Base-by-base conservation (phyloP, 2,797 vertebrate genomes). In the Peromyscus eremicus region DNA sequence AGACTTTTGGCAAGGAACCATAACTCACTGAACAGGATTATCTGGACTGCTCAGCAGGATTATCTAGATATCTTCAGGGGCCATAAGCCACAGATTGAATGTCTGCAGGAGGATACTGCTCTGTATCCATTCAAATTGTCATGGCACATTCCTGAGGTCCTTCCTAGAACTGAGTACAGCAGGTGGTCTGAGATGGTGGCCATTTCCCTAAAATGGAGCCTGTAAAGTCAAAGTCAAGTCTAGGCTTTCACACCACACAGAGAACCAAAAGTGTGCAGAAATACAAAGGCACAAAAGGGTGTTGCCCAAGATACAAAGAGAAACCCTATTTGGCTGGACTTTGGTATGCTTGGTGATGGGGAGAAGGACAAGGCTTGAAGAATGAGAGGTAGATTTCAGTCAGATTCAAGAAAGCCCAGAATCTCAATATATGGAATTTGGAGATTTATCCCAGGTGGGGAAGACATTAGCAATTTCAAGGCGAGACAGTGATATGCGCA, bases 401-500 rank as follows among this genome's bases (percentile, higher is more conserved):
- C 79, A 81, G 60, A 70, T 79, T 10, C 52, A n/a, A 68, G 55
- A 89, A 43, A 6, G 3, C 0, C 40, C 19, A 25, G n/a, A 93
- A 79, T 60, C 49, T 52, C 5, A 57, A n/a, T 0, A 3, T 25
- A 68, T 0, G 3, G 16, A 79, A 14, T 86, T 68, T 62, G 82
- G 34, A 94, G 37, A 80, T 34, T 49, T 55, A 66, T 29, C 11
- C 2, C 14, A 60, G 37, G 49, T 14, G 49, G 27, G 1, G n/a
- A 96, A 86, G 79, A 43, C 60, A 89, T 34, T 9, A 97, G 68
- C 34, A 77, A 77, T 92, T 97, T 96, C 86, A 66, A 96, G 92
- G 46, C 29, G 89, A 97, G 34, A 55, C 43, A 89, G n/a, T 25
- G 34, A 82, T 0, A 0, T 76, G 6, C 37, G n/a, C 86, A 94